Percentiles rank a stretch among this genome's conserved stretches.
phyloP scores from a whole-genome alignment of 2,113 vertebrate genomes.

The Antechinus stuartii region DNA sequence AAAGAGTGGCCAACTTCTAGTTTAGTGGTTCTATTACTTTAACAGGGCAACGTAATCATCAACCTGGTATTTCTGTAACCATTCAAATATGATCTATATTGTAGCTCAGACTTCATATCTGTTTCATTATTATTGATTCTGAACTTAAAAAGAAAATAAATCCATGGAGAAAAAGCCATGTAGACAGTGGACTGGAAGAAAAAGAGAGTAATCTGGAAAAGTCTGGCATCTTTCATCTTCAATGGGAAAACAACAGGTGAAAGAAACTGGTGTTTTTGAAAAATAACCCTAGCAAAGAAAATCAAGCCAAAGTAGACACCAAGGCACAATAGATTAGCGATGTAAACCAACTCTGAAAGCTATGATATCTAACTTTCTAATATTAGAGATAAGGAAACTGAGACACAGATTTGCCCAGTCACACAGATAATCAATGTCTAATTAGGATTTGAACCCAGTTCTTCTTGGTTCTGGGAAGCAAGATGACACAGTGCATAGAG shows the following conservation, averaged over 20 bases:
- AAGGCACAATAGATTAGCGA: not conserved
- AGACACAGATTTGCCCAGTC: not conserved
- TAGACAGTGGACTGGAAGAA: constrained; percentile 11
- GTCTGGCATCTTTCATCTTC: constrained; percentile 10
- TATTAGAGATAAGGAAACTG: not conserved
- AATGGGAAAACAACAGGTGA: not conserved
- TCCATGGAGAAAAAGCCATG: constrained; percentile 19
- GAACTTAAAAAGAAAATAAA: constrained; percentile 32
- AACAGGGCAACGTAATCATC: constrained; percentile 35
- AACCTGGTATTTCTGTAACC: not conserved
- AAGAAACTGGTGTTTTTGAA: not conserved
- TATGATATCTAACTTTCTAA: not conserved
- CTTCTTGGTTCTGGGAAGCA: not conserved
- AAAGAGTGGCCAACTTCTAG: not conserved
- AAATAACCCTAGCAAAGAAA: not conserved
- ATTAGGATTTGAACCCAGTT: not conserved
- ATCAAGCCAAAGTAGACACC: not conserved
- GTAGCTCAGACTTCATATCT: not conserved
- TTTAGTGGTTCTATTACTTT: constrained; percentile 1
- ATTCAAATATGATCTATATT: not conserved
- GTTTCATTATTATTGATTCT: constrained; percentile 12
- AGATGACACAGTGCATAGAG: not conserved
- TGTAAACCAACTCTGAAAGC: not conserved
- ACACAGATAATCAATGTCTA: not conserved
- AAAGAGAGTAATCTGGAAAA: constrained; percentile 24